Evolutionary conservation across 2,888 invertebrate species (phyloP).

Genomic region (Argyresthia albistria): DNA sequence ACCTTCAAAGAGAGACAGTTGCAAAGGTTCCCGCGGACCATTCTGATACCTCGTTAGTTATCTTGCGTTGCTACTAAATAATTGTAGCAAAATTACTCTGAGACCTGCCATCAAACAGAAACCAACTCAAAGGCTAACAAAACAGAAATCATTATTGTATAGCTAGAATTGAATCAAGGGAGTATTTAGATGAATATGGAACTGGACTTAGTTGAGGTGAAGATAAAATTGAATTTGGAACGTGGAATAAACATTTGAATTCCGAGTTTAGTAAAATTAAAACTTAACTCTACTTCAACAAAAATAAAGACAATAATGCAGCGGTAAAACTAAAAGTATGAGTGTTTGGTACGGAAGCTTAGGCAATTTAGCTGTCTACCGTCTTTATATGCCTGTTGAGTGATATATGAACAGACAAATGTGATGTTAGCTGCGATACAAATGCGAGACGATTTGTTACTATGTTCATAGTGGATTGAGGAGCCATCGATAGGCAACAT

Average conservation of each 20-base stretch:
- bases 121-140: not conserved
- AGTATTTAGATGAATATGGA: not conserved
- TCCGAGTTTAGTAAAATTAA: slow-evolving; percentile 10
- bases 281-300: slow-evolving; percentile 14
- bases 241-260: not conserved
- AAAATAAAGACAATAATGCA: slow-evolving; percentile 18
- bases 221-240: slow-evolving; percentile 4
- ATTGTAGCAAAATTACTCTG: slow-evolving; percentile 44
- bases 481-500: not conserved
- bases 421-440: slow-evolving; percentile 35
- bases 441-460: slow-evolving; percentile 7
- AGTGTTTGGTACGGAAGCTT: slow-evolving; percentile 33
- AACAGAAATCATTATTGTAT: not conserved
- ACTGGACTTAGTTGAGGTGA: not conserved
- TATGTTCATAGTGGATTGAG: not conserved
- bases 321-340: not conserved
- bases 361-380: slow-evolving; percentile 50
- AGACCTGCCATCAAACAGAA: not conserved
- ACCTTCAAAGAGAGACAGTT: slow-evolving; percentile 46
- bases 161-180: not conserved
- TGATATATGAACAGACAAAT: slow-evolving; percentile 54
- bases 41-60: slow-evolving; percentile 64
- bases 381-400: slow-evolving; percentile 44
- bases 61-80: slow-evolving; percentile 53
- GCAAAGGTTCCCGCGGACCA: slow-evolving; percentile 47